phyloP scores from a whole-genome alignment of 1,140 invertebrate genomes.

The Monochamus saltuarius region DNA sequence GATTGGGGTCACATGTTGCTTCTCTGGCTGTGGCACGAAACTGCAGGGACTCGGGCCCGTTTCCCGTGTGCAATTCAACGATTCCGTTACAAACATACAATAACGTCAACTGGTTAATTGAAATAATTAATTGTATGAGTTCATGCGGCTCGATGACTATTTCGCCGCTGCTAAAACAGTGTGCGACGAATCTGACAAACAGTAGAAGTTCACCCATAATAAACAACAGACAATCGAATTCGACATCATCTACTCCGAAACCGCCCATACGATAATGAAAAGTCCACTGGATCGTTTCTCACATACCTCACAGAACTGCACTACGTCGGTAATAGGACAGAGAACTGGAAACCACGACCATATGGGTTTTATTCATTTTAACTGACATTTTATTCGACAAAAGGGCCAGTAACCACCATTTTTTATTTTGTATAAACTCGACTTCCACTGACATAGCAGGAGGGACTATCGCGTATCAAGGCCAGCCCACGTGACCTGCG shows the following conservation, averaged over 20 bases:
- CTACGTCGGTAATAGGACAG: constrained; percentile 14
- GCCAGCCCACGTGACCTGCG: constrained; percentile 36
- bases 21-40: constrained; percentile 26
- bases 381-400: constrained; percentile 23
- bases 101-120: constrained; percentile 31
- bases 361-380: constrained; percentile 26
- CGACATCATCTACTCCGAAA: constrained; percentile 19
- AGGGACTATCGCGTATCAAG: constrained; percentile 33
- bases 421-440: constrained; percentile 39
- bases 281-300: constrained; percentile 20
- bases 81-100: constrained; percentile 23
- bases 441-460: constrained; percentile 21
- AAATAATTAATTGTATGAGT: constrained; percentile 33
- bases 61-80: constrained; percentile 15
- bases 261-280: constrained; percentile 35
- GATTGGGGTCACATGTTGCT: constrained; percentile 64
- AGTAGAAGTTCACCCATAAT: constrained; percentile 23
- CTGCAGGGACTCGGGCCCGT: constrained; percentile 6
- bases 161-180: constrained; percentile 8
- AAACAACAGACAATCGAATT: constrained; percentile 35
- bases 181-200: neutral
- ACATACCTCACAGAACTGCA: constrained; percentile 21
- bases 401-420: constrained; percentile 35
- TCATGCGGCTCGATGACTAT: constrained; percentile 19
- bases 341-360: constrained; percentile 20